Conservation (phyloP, 1,140 invertebrate species). For the Eueides isabella region DNA sequence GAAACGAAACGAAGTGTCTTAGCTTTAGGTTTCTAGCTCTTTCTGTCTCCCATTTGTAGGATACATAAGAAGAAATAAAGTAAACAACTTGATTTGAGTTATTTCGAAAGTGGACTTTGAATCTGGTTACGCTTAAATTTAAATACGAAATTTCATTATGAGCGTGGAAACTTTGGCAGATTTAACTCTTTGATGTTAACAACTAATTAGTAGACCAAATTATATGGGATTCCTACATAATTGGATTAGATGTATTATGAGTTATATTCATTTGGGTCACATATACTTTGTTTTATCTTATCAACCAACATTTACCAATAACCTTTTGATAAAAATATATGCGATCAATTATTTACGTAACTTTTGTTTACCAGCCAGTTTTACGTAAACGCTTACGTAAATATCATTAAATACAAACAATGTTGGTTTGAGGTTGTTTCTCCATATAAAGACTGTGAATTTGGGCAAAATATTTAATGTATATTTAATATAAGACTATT, state of each 20-base stretch:
- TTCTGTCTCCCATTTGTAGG: too few relatives aligned
- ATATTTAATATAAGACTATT: neutral
- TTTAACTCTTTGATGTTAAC: neutral
- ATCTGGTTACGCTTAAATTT: too few relatives aligned
- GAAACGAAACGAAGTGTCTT: too few relatives aligned
- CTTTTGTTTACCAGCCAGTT: conserved; percentile 13
- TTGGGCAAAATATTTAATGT: neutral
- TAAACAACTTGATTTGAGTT: neutral
- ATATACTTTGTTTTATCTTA: conserved; percentile 12
- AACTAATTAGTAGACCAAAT: neutral
- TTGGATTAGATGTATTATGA: neutral
- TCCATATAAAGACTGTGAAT: neutral
- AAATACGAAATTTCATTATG: too few relatives aligned
- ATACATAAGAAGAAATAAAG: too few relatives aligned
- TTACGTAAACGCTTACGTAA: conserved; percentile 3
- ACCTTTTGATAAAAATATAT: conserved; percentile 18
- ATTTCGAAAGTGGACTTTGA: neutral
- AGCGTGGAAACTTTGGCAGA: neutral
- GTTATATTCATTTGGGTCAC: neutral
- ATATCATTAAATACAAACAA: conserved; percentile 1
- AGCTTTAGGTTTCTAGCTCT: too few relatives aligned
- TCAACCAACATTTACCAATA: conserved; percentile 6
- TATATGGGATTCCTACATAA: neutral
- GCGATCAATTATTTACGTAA: conserved; percentile 25
- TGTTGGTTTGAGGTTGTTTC: conserved; percentile 7